Conservation (phyloP, 1,140 invertebrate genomes). For the Platyscapa corneri region DNA sequence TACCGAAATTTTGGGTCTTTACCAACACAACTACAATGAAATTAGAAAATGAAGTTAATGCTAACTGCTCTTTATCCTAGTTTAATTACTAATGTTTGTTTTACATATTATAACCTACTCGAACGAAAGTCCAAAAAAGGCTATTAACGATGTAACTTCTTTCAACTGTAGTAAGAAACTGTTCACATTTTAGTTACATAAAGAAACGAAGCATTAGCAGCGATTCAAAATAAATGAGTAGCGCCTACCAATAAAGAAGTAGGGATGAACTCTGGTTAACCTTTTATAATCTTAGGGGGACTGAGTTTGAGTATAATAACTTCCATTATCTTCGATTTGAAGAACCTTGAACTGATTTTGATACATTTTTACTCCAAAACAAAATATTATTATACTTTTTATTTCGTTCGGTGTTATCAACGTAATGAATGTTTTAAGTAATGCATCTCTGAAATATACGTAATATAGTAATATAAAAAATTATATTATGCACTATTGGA, state of each 20-base stretch:
- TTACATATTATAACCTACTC: background rate
- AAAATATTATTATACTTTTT: background rate
- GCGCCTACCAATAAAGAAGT: background rate
- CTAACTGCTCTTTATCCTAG: too few relatives aligned
- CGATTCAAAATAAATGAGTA: background rate
- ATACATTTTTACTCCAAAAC: background rate
- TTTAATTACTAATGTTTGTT: too few relatives aligned
- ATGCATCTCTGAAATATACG: too few relatives aligned
- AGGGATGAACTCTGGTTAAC: constrained; percentile 32
- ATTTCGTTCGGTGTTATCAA: background rate
- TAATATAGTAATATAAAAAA: background rate
- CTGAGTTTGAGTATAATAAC: background rate
- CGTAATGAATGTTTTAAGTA: too few relatives aligned
- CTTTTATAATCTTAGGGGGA: constrained; percentile 5
- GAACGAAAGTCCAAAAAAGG: background rate
- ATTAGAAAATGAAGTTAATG: too few relatives aligned
- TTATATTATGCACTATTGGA: background rate
- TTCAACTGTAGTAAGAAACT: background rate
- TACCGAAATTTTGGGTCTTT: too few relatives aligned
- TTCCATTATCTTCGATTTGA: background rate
- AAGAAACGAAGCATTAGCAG: background rate
- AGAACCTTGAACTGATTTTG: constrained; percentile 23
- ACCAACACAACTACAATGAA: too few relatives aligned
- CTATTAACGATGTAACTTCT: background rate
- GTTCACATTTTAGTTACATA: background rate